phyloP scores from a whole-genome alignment of 2,797 vertebrate species.

The Tragelaphus oryx region DNA sequence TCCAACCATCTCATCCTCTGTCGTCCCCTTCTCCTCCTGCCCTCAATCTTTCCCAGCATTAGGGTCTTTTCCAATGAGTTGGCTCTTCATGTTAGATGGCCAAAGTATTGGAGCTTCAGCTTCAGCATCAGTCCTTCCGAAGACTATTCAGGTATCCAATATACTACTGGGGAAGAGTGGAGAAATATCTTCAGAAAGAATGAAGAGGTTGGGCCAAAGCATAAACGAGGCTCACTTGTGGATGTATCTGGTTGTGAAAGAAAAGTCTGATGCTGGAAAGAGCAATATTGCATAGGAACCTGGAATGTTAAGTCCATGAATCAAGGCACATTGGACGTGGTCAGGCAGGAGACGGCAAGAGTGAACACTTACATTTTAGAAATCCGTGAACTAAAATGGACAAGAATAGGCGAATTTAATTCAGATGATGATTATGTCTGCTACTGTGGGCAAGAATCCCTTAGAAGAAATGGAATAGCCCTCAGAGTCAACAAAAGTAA shows the following conservation, averaged over 20 bases:
- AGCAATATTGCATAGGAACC: background rate
- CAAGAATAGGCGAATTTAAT: background rate
- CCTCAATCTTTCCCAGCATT: background rate
- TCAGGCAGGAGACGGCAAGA: fast-evolving
- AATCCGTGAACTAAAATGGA: background rate
- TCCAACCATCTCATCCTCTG: no score
- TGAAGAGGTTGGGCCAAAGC: background rate
- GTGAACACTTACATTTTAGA: background rate
- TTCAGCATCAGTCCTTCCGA: background rate
- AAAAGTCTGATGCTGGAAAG: background rate
- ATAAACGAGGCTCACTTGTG: background rate
- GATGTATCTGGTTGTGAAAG: background rate
- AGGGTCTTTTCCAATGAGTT: background rate
- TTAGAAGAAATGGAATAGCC: background rate
- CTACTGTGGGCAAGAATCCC: background rate
- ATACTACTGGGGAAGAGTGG: background rate
- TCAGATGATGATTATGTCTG: background rate
- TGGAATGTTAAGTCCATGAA: background rate
- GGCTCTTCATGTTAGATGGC: background rate
- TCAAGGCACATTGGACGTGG: background rate
- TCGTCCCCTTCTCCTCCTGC: background rate
- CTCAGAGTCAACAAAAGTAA: background rate
- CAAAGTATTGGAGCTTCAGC: background rate
- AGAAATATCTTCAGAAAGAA: background rate
- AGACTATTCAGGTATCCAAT: background rate